phyloP scores from a whole-genome alignment of 2,113 vertebrate genomes.

The Delphinapterus leucas region DNA sequence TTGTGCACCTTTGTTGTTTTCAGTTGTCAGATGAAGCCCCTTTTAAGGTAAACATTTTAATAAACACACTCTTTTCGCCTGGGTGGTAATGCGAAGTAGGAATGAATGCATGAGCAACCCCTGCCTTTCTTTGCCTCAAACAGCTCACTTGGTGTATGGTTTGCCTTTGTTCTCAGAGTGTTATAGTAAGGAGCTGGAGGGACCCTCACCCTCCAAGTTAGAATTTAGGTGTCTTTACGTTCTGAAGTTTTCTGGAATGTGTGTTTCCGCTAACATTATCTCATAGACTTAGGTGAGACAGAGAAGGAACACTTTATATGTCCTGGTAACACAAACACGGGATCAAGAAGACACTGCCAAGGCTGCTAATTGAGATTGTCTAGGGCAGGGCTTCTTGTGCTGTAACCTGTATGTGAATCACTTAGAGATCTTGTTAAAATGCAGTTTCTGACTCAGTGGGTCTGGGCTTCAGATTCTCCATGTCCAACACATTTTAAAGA shows the following conservation, averaged over 20 bases:
- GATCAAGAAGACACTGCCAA: no score
- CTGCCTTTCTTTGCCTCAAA: neutral
- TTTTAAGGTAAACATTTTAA: conserved; percentile 21
- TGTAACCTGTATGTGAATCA: neutral
- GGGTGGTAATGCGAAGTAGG: neutral
- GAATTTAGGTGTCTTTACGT: neutral
- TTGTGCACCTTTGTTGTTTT: neutral
- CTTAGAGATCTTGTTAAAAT: neutral
- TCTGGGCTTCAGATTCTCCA: neutral
- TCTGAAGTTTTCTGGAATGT: neutral
- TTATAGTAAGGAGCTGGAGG: neutral
- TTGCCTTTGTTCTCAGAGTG: neutral
- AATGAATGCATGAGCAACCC: neutral
- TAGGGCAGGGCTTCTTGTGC: neutral
- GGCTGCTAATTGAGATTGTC: neutral
- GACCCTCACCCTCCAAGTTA: neutral
- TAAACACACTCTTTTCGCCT: neutral
- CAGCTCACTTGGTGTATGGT: neutral
- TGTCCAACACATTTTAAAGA: neutral
- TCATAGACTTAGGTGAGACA: neutral
- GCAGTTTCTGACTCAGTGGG: neutral
- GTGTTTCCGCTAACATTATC: neutral
- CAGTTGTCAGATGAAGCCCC: neutral
- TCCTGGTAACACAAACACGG: fast-evolving
- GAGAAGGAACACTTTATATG: neutral